A percentile compares a stretch with the other conserved stretches of the same genome.
These are phyloP conservation scores for Caenorhabditis sinica DNA, from an alignment of 2,888 invertebrate genomes.

Conservation along the genomic window DNA sequence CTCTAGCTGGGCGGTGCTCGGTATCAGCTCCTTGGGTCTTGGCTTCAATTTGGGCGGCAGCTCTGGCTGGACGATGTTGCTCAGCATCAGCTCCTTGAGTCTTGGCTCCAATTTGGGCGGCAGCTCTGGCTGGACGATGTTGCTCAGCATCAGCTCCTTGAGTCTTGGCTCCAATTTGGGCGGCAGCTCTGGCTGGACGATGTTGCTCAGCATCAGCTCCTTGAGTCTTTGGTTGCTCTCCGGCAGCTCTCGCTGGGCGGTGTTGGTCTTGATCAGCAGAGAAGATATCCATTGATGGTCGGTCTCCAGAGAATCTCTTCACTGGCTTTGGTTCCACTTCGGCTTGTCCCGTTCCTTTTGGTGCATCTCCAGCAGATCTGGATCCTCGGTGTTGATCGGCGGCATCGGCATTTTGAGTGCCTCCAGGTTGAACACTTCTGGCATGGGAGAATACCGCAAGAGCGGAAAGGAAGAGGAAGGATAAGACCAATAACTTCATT, in stretches of 20 bases:
- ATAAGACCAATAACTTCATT: conserved; percentile 34
- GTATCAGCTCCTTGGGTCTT: neutral
- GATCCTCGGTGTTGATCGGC: conserved; percentile 38
- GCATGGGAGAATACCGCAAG: conserved; percentile 25
- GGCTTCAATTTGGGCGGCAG: conserved; percentile 1
- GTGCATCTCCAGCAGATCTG: conserved; percentile 27
- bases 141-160: neutral
- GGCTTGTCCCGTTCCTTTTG: neutral
- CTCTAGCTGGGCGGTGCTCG: conserved; percentile 7
- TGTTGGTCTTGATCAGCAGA: conserved; percentile 32
- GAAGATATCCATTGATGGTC: conserved; percentile 29
- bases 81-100: conserved; percentile 2
- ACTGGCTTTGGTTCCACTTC: conserved; percentile 22
- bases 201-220: conserved; percentile 16
- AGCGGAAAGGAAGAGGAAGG: conserved; percentile 32
- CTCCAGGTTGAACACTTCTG: conserved; percentile 5
- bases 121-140: conserved; percentile 1
- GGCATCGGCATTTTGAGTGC: neutral
- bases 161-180: conserved; percentile 2
- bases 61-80: conserved; percentile 18
- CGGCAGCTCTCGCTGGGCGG: conserved; percentile 27
- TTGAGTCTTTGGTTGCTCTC: conserved; percentile 17
- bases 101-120: neutral
- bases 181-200: conserved; percentile 13
- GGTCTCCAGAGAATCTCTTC: conserved; percentile 30